Evolutionary conservation across 2,797 vertebrate species (phyloP).

Genomic region (Pantherophis alleghaniensis): DNA sequence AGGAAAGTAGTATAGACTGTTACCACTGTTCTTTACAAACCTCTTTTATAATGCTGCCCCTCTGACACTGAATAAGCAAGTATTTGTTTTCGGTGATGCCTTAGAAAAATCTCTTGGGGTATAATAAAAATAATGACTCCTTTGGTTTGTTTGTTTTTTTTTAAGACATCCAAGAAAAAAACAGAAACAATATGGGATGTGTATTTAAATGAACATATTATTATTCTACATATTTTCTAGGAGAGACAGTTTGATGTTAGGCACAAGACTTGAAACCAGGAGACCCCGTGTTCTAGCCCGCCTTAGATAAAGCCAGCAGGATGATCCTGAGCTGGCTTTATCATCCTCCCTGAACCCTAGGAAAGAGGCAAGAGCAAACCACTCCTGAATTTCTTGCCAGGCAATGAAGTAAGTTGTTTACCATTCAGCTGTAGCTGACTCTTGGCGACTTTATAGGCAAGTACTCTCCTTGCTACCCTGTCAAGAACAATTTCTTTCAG

Average conservation of each 20-base stretch:
- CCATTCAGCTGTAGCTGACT: background rate
- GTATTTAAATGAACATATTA: background rate
- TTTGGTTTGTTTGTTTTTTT: background rate
- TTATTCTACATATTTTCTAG: background rate
- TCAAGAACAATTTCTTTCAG: background rate
- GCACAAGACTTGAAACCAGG: background rate
- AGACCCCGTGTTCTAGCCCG: background rate
- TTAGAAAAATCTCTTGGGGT: fast-evolving
- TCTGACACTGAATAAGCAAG: background rate
- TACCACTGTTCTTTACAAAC: background rate
- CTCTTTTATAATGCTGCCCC: background rate
- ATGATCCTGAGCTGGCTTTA: background rate
- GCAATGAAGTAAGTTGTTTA: background rate
- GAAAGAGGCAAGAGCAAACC: background rate
- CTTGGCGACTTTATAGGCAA: background rate
- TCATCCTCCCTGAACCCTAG: background rate
- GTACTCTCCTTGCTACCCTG: background rate
- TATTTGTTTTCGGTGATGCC: fast-evolving
- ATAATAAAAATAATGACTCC: fast-evolving
- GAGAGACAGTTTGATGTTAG: background rate
- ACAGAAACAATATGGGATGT: background rate
- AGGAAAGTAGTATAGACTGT: background rate
- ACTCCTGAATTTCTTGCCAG: background rate
- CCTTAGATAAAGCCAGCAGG: background rate
- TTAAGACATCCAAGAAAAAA: background rate